Evolutionary conservation across 53 echinoderm and acorn worm species (phyloP).

Genomic region (Arbacia lixula): DNA sequence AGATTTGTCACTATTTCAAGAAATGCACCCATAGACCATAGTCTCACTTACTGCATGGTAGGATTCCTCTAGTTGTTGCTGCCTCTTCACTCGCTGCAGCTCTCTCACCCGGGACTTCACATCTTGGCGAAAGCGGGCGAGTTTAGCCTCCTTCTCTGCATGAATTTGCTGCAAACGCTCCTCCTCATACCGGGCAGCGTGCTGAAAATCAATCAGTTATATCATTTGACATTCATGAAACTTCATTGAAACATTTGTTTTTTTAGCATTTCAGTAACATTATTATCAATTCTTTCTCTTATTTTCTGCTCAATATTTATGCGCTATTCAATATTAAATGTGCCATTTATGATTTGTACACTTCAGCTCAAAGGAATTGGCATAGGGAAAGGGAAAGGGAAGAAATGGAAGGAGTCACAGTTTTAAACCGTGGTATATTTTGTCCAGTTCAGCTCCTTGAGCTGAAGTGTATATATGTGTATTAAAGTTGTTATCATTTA

Average conservation of each 20-base stretch:
- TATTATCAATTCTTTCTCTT: constrained; percentile 73
- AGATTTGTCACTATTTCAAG: too few relatives aligned
- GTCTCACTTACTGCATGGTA: constrained; percentile 78
- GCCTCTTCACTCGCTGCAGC: constrained; percentile 72
- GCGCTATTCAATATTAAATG: too few relatives aligned
- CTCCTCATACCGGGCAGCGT: constrained; percentile 80
- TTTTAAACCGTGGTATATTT: too few relatives aligned
- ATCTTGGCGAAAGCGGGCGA: constrained; percentile 77
- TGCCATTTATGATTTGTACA: constrained; percentile 68
- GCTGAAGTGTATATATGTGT: too few relatives aligned
- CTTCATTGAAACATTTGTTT: not conserved
- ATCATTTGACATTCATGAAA: too few relatives aligned
- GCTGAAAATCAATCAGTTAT: constrained; percentile 52
- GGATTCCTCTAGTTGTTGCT: constrained; percentile 79
- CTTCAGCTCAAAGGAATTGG: too few relatives aligned
- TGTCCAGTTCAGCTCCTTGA: too few relatives aligned
- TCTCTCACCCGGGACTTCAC: constrained; percentile 78
- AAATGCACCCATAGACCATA: too few relatives aligned
- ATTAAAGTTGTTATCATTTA: too few relatives aligned
- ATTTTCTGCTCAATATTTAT: too few relatives aligned
- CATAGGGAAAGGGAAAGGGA: too few relatives aligned
- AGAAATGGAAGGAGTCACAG: too few relatives aligned
- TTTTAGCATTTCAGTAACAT: constrained; percentile 58
- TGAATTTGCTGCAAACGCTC: constrained; percentile 61
- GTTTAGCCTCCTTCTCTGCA: constrained; percentile 80